phyloP scores from a whole-genome alignment of 1,140 invertebrate genomes.

The Bilobella aurantiaca region DNA sequence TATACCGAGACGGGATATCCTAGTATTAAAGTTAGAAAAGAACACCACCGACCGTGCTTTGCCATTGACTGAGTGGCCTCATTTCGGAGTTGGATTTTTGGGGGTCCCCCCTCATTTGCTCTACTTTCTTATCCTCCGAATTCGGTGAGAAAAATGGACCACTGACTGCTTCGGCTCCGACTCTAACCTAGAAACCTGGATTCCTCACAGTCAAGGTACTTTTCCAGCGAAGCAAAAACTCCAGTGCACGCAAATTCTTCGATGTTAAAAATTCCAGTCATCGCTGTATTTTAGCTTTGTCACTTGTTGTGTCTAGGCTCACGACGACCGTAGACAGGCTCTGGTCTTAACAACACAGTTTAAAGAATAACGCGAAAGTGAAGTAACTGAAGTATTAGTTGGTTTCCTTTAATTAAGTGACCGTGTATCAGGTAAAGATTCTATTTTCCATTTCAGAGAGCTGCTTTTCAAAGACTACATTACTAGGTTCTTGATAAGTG shows the following conservation, averaged over 20 bases:
- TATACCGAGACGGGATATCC: too few relatives aligned
- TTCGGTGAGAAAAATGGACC: slow-evolving; percentile 5
- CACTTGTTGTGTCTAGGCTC: slow-evolving; percentile 1
- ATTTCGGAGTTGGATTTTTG: not conserved
- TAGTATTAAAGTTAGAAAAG: not conserved
- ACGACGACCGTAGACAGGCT: not conserved
- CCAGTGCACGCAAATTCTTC: not conserved
- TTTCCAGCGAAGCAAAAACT: not conserved
- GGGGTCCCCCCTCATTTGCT: not conserved
- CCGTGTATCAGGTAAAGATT: too few relatives aligned
- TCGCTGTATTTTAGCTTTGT: not conserved
- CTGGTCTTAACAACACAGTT: not conserved
- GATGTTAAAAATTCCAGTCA: not conserved
- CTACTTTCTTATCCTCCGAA: not conserved
- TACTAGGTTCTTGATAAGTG: too few relatives aligned
- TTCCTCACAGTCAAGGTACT: not conserved
- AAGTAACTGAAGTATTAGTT: too few relatives aligned
- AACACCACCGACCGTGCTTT: too few relatives aligned
- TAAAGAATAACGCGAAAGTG: not conserved
- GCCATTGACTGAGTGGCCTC: slow-evolving; percentile 8
- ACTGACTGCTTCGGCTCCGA: slow-evolving; percentile 3
- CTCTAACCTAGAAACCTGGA: not conserved
- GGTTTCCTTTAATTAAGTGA: too few relatives aligned
- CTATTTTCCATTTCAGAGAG: too few relatives aligned
- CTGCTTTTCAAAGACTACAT: too few relatives aligned